phyloP scores from a whole-genome alignment of 2,113 vertebrate species.

The Raja brachyura region DNA sequence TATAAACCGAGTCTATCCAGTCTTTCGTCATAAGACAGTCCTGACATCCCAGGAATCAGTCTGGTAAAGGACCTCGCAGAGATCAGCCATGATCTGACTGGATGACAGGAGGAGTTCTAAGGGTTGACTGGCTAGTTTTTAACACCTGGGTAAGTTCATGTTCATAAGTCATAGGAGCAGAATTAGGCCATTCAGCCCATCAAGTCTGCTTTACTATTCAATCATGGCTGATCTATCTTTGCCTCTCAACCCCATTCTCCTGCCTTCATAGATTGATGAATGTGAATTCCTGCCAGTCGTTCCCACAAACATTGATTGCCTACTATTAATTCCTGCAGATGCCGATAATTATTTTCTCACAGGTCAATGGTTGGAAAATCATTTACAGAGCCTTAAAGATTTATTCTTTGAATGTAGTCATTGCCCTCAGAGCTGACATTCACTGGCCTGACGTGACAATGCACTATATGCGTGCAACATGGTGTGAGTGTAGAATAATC shows the following conservation, averaged over 20 bases:
- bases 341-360: not conserved
- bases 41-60: no score
- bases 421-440: no score
- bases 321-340: not conserved
- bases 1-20: no score
- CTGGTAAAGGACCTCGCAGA: no score
- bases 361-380: not conserved
- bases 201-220: no score
- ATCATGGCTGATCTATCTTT: no score
- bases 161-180: no score
- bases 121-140: not conserved
- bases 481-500: not conserved
- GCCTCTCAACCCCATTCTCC: not conserved
- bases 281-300: not conserved
- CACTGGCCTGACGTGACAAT: not conserved
- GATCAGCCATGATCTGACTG: not conserved
- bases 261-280: not conserved
- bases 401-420: not conserved
- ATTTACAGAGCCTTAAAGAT: not conserved
- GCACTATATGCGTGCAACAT: not conserved
- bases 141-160: no score
- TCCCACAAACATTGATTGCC: not conserved
- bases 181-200: no score
- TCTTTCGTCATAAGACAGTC: no score
- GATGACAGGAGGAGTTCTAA: not conserved